Evolutionary conservation across 2,113 vertebrate species (phyloP).

Genomic region (Podarcis raffonei): DNA sequence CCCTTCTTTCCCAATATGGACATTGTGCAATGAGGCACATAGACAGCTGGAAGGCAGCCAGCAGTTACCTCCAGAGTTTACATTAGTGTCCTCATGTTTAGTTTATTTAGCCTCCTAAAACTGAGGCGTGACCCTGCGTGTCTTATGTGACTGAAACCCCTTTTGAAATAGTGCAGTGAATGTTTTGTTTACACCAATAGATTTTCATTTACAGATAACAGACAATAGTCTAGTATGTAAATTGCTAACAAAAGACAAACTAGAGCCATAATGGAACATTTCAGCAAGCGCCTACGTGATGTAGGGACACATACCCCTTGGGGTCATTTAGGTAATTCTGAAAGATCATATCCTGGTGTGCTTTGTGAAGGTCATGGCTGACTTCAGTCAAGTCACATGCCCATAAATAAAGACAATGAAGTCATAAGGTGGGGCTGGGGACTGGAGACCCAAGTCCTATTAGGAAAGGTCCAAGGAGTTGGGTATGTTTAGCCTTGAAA

Average conservation of each 20-base stretch:
- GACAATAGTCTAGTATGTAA: background rate
- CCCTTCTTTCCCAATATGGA: background rate
- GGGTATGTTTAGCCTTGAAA: background rate
- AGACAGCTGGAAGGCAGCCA: slow-evolving; percentile 47
- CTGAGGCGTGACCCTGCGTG: slow-evolving; percentile 54
- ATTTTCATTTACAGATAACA: slow-evolving; percentile 11
- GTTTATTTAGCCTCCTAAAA: slow-evolving; percentile 57
- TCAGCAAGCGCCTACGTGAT: slow-evolving; percentile 24
- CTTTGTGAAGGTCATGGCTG: background rate
- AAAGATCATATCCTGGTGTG: background rate
- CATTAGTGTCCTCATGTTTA: slow-evolving; percentile 54
- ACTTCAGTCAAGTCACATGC: background rate
- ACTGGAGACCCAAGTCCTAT: background rate
- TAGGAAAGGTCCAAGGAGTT: background rate
- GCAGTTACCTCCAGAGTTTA: slow-evolving; percentile 21
- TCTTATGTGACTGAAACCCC: slow-evolving; percentile 49
- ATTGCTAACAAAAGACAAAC: background rate
- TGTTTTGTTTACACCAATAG: slow-evolving; percentile 37
- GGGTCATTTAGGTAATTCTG: background rate
- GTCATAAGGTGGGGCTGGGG: background rate
- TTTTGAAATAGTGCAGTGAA: slow-evolving; percentile 43
- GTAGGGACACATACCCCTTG: background rate
- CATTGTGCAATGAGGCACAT: slow-evolving; percentile 58
- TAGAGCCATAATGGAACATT: background rate
- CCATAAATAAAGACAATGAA: background rate